Evolutionary conservation across 1,140 invertebrate species (phyloP), one percentile per base, ranked within the genome.

Genomic region (Caenorhabditis tropicalis): DNA sequence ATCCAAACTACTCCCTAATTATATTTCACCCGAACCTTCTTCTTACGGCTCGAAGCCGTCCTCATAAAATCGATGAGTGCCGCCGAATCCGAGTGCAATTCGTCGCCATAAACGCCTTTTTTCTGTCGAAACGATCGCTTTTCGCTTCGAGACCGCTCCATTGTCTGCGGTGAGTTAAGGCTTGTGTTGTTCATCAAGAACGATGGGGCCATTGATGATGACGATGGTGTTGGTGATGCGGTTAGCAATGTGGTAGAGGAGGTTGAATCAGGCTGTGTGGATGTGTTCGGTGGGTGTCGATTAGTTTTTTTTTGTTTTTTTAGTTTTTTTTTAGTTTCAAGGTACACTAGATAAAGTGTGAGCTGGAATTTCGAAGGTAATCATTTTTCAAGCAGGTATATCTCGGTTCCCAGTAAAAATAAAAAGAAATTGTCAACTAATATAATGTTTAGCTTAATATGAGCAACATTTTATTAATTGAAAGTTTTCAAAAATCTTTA

Each of bases 71-170:
- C 89, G 16, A 90, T 56, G 27, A 90, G 79, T 33, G 89, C 89
- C 19, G 89, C 84, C 21, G 87, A 79, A 51, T 91, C 86, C 27
- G 85, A 86, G 74, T 91, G 86, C 29, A 91, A 82, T 33, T 83
- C 60, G 7, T 81, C 36, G 31, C 86, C 86, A 29, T 85, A 85
- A 43, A 74, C 65, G 9, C 65, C 65, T 46, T 74, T 74, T 74
- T 74, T 74, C 39, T 87, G 87, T 58, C 90, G 88, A 74, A 90
- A 90, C 15, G 87, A 90, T 43, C 90, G 89, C 82, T 90, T 91
- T 21, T 90, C 90, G n/a, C 81, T 82, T 81, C 85, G 51, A 16
- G 65, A 74, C 15, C 65, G n/a, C 24, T 74, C 65, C 65, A 74
- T 74, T 43, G n/a, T 12, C 43, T 74, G 65, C 7, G 65, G 65